Percentiles rank a stretch among this genome's conserved stretches.
Evolutionary conservation across 2,797 vertebrate genomes (phyloP).

Genomic region (Malurus leucopterus): DNA sequence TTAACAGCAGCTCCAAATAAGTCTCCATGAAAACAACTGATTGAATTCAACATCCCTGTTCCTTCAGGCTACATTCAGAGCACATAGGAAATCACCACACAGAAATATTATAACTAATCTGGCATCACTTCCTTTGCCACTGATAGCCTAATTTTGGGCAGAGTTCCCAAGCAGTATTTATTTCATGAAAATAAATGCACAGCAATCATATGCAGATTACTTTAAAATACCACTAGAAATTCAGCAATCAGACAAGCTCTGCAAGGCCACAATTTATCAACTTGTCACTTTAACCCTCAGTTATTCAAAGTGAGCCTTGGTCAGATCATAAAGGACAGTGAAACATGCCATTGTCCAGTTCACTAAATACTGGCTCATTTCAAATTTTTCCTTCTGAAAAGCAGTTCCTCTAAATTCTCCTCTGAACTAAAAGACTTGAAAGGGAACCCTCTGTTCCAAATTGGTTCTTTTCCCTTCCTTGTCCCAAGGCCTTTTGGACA

Average conservation of each 20-base stretch:
- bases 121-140: constrained; percentile 1
- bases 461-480: constrained; percentile 24
- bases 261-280: not conserved
- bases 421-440: constrained; percentile 6
- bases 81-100: not conserved
- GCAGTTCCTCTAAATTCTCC: not conserved
- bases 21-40: not conserved
- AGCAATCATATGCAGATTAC: not conserved
- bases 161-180: not conserved
- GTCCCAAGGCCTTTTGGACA: constrained; percentile 52
- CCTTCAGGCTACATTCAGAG: not conserved
- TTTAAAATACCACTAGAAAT: not conserved
- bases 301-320: not conserved
- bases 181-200: not conserved
- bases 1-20: not conserved
- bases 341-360: not conserved
- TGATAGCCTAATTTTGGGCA: not conserved
- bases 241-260: not conserved
- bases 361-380: not conserved
- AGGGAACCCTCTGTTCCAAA: constrained; percentile 42
- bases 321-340: not conserved
- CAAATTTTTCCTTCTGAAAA: not conserved
- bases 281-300: not conserved
- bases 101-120: not conserved
- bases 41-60: not conserved